Evolutionary conservation across 2,888 invertebrate species (phyloP).

Genomic region (Archaeoteleia sp.): DNA sequence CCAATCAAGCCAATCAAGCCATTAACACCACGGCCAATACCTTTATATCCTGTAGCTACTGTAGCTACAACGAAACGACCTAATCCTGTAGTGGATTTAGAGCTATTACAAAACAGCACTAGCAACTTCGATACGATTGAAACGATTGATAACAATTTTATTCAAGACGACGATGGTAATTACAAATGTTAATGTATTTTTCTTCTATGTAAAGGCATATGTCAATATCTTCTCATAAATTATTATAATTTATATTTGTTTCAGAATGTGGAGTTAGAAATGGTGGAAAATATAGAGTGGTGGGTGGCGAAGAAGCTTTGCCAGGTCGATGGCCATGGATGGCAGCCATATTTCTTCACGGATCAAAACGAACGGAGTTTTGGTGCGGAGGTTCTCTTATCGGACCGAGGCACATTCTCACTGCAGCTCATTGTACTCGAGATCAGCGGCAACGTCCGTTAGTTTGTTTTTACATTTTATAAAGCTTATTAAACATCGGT

Average conservation of each 20-base stretch:
- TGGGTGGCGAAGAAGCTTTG: slow-evolving; percentile 90
- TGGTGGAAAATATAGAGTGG: slow-evolving; percentile 89
- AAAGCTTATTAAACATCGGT: no score
- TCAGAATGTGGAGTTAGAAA: slow-evolving; percentile 89
- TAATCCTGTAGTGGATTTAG: slow-evolving; percentile 32
- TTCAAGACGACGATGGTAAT: slow-evolving; percentile 71
- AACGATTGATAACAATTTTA: slow-evolving; percentile 69
- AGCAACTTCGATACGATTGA: slow-evolving; percentile 59
- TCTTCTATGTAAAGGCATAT: no score
- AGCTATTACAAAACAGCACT: slow-evolving; percentile 53
- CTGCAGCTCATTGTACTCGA: slow-evolving; percentile 95
- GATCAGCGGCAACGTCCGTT: slow-evolving; percentile 93
- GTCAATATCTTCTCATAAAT: no score
- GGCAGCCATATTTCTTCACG: slow-evolving; percentile 94
- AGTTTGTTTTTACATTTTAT: no score
- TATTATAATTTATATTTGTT: slow-evolving; percentile 7
- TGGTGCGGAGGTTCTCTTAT: slow-evolving; percentile 96
- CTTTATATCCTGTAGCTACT: slow-evolving; percentile 62
- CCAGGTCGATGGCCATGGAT: slow-evolving; percentile 97
- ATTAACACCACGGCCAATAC: slow-evolving; percentile 77
- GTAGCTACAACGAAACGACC: slow-evolving; percentile 55
- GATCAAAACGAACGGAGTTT: slow-evolving; percentile 88
- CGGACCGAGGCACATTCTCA: slow-evolving; percentile 86
- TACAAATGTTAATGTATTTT: neutral
- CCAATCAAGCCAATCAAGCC: slow-evolving; percentile 67